Percentiles rank a stretch among this genome's conserved stretches.
Evolutionary conservation across 2,113 vertebrate species (phyloP).

Genomic region (Brachyhypopomus occidentalis): DNA sequence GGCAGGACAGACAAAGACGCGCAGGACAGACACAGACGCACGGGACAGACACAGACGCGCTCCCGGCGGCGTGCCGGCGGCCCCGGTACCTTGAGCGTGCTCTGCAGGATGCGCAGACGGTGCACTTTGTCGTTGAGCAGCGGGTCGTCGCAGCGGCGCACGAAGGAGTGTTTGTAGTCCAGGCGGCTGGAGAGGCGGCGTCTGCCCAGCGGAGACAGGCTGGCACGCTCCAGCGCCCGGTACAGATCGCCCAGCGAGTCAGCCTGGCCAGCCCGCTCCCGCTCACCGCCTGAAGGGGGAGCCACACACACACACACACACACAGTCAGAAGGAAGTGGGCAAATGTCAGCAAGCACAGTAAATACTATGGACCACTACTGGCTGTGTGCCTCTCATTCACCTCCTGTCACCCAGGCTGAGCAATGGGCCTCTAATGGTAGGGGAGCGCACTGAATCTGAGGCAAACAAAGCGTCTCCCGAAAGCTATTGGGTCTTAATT

Average conservation of each 20-base stretch:
- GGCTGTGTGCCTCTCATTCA: background rate
- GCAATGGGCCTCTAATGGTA: background rate
- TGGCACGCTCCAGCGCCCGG: slow-evolving; percentile 90
- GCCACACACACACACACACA: slow-evolving; percentile 40
- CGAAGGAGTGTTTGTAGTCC: slow-evolving; percentile 92
- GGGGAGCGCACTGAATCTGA: background rate
- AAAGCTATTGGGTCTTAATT: slow-evolving; percentile 6
- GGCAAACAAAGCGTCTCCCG: background rate
- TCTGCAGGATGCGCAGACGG: slow-evolving; percentile 93
- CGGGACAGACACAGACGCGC: slow-evolving; percentile 39
- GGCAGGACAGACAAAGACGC: background rate
- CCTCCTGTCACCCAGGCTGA: background rate
- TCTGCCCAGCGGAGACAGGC: slow-evolving; percentile 89
- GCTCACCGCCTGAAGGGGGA: slow-evolving; percentile 51
- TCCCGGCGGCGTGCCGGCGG: slow-evolving; percentile 33
- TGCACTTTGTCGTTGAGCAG: slow-evolving; percentile 96
- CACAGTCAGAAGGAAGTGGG: background rate
- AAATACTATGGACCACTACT: background rate
- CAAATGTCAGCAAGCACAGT: background rate
- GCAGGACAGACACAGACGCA: slow-evolving; percentile 39
- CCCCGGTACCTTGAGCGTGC: slow-evolving; percentile 92
- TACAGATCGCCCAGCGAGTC: slow-evolving; percentile 92
- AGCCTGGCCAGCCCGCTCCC: slow-evolving; percentile 74
- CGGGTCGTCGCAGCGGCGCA: slow-evolving; percentile 90
- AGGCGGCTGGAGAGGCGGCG: slow-evolving; percentile 85